phyloP scores from a whole-genome alignment of 1,140 invertebrate genomes.

The Papilio helenus region DNA sequence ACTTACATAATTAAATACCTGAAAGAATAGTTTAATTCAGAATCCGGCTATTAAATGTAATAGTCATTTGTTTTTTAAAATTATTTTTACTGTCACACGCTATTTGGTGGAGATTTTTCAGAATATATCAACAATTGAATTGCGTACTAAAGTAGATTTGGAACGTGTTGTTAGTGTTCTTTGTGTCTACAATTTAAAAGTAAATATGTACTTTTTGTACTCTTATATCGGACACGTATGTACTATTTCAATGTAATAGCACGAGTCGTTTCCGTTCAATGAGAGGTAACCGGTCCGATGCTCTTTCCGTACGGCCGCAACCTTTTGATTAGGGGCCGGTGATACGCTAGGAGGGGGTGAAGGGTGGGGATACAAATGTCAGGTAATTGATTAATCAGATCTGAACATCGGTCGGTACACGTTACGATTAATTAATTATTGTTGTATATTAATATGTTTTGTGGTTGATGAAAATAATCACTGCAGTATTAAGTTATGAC shows the following conservation, averaged over 20 bases:
- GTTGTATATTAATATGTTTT: not conserved
- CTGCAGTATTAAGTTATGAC: not conserved
- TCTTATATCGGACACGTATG: not conserved
- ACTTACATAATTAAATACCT: no score
- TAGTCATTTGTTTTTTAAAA: no score
- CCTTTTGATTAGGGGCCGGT: constrained; percentile 65
- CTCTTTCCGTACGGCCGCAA: constrained; percentile 56
- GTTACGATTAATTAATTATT: constrained; percentile 6
- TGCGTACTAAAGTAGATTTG: no score
- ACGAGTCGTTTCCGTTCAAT: constrained; percentile 67
- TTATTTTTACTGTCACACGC: no score
- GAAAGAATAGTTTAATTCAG: not conserved
- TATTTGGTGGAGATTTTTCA: no score
- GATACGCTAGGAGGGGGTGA: constrained; percentile 42
- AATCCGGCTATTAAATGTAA: not conserved
- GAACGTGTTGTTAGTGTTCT: no score
- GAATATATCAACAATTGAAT: no score
- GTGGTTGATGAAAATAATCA: not conserved
- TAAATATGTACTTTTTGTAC: no score
- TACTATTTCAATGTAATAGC: not conserved
- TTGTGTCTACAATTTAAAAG: no score
- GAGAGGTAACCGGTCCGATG: constrained; percentile 64
- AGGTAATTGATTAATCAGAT: constrained; percentile 56
- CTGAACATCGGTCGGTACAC: not conserved
- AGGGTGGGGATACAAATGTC: constrained; percentile 52